These are phyloP conservation scores for Conus canariensis DNA, from an alignment of 2,888 invertebrate genomes.

Conservation along the genomic window DNA sequence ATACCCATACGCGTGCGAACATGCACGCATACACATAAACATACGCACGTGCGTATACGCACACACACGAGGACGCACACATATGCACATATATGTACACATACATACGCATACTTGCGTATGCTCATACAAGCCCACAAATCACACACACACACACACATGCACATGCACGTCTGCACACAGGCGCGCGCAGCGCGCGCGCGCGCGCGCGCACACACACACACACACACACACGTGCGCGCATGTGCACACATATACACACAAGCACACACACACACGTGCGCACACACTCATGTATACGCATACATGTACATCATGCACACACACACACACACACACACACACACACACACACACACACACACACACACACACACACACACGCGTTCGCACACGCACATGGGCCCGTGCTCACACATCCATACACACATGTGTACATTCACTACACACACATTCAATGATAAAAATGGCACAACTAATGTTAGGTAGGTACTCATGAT, in stretches of 20 bases:
- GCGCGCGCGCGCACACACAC: background rate
- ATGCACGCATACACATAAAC: background rate
- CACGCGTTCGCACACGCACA: too few species aligned
- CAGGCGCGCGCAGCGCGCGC: background rate
- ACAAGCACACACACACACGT: background rate
- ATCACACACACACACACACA: conserved; percentile 9
- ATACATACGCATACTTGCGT: background rate
- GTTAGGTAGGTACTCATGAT: too few species aligned
- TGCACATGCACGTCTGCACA: background rate
- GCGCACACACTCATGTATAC: too few species aligned
- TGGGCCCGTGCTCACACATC: too few species aligned
- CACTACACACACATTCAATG: too few species aligned
- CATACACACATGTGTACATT: too few species aligned
- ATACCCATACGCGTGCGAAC: background rate
- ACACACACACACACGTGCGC: background rate
- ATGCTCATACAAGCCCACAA: background rate
- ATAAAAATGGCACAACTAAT: too few species aligned
- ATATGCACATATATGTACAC: background rate
- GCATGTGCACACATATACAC: background rate
- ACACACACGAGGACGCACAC: background rate
- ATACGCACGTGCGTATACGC: background rate
- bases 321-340: too few species aligned
- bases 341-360: too few species aligned
- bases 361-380: too few species aligned
- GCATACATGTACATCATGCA: too few species aligned